Evolutionary conservation across 2,113 vertebrate species (phyloP), one percentile per base, ranked within the genome.

Genomic region (Cheilinus undulatus): DNA sequence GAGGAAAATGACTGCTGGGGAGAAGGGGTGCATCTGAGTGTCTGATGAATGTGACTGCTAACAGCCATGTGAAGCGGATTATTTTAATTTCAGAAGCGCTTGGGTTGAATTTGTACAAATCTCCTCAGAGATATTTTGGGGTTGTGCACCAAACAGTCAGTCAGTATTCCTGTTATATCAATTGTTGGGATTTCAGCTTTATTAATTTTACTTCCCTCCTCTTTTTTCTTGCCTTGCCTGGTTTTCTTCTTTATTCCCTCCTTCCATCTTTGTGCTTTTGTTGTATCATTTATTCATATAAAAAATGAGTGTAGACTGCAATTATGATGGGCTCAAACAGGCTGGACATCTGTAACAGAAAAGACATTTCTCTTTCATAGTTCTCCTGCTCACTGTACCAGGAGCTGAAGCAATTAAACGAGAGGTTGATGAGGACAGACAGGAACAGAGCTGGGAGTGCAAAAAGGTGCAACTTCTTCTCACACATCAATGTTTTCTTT

Each of bases 351-450:
- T 58, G 52, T 46, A 64, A 23, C 56, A 14, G 73, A 54, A 51
- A 28, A 58, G 54, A 68, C 46, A 42, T 26, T 34, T 34, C 14
- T 14, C 34, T 38, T 43, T 57, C 9, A 3, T 65, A 99, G 97
- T 99, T 83, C 91, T 99, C 4, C 90, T 98, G 19, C 91, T 99
- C 66, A 93, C 95, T 1, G 96, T 98, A 38, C 97, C 97, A 0
- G 96, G 95, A 19, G 96, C 96, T 92, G 96, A 97, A 40, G 95
- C 95, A 45, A 58, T 90, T 58, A 75, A 94, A 28, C 92, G 95
- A 1, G 95, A 97, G 28, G 79, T 86, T 6, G 95, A 97, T 77
- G 96, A 96, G 86, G 89, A 86, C 22, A 92, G 93, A 69, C 92
- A 89, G 2, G 94, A 95, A 73, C 94, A 95, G 82, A 93, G 87